These are phyloP conservation scores for Chironex yamaguchii DNA, from an alignment of 30 jellyfish, hydroid and myxozoan species.

Conservation along the genomic window DNA sequence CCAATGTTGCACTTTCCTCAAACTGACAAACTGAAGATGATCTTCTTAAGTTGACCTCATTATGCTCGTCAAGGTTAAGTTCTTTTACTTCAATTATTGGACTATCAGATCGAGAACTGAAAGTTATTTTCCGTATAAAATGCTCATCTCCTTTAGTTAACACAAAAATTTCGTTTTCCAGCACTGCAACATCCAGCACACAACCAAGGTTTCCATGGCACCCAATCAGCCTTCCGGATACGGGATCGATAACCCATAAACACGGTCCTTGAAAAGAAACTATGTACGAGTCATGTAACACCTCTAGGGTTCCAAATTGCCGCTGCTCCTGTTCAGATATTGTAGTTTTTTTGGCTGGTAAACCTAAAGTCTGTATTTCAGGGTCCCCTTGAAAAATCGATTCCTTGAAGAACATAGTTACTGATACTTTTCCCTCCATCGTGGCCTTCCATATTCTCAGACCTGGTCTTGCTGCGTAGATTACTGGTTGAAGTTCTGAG, in stretches of 20 bases:
- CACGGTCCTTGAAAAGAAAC: slow-evolving; percentile 96
- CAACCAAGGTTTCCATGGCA: slow-evolving; percentile 94
- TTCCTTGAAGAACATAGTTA: slow-evolving; percentile 96
- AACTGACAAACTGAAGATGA: slow-evolving; percentile 87
- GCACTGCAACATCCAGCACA: slow-evolving; percentile 85
- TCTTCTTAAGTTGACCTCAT: slow-evolving; percentile 49
- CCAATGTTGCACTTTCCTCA: slow-evolving; percentile 90
- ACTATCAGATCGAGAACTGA: slow-evolving; percentile 72
- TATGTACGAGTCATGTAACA: slow-evolving; percentile 62
- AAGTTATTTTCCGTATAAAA: slow-evolving; percentile 77
- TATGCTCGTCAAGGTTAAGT: slow-evolving; percentile 48
- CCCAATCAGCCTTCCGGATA: slow-evolving; percentile 86
- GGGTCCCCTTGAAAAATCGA: slow-evolving; percentile 94
- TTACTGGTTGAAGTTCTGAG: slow-evolving; percentile 39
- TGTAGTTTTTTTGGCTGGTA: slow-evolving; percentile 62
- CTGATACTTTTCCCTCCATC: slow-evolving; percentile 88
- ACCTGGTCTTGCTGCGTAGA: slow-evolving; percentile 99
- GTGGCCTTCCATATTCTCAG: slow-evolving; percentile 96
- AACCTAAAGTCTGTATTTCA: slow-evolving; percentile 69
- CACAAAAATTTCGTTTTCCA: slow-evolving; percentile 73
- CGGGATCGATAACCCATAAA: slow-evolving; percentile 93
- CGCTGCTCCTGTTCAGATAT: slow-evolving; percentile 61
- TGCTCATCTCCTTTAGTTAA: slow-evolving; percentile 87
- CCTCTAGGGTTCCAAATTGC: slow-evolving; percentile 86
- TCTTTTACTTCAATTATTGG: slow-evolving; percentile 89